phyloP scores from a whole-genome alignment of 2,888 invertebrate species.

The Macropis europaea region DNA sequence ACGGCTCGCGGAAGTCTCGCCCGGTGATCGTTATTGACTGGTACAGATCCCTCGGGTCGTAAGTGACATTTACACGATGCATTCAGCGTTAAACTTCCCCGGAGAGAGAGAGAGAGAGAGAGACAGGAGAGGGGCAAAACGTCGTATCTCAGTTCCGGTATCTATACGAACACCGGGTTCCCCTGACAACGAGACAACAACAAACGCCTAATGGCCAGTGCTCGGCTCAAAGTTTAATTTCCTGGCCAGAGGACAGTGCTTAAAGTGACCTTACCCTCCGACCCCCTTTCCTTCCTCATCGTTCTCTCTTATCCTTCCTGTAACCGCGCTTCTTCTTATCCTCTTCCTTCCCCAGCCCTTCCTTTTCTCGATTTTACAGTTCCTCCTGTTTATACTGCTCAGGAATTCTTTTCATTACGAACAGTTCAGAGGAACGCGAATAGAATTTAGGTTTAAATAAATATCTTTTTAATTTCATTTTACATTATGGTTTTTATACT shows the following conservation, averaged over 20 bases:
- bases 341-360: slow-evolving; percentile 23
- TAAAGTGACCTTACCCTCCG: slow-evolving; percentile 65
- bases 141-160: slow-evolving; percentile 76
- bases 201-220: slow-evolving; percentile 77
- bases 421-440: no score
- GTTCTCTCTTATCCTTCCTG: slow-evolving; percentile 19
- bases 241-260: slow-evolving; percentile 74
- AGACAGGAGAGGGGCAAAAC: slow-evolving; percentile 40
- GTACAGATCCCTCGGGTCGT: slow-evolving; percentile 60
- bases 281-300: slow-evolving; percentile 31
- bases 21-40: slow-evolving; percentile 64
- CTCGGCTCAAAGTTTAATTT: slow-evolving; percentile 78
- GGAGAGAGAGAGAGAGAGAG: slow-evolving; percentile 49
- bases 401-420: no score
- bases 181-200: slow-evolving; percentile 77
- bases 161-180: slow-evolving; percentile 72
- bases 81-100: slow-evolving; percentile 66
- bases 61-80: slow-evolving; percentile 72
- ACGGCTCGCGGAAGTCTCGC: slow-evolving; percentile 52
- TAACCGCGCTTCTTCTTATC: slow-evolving; percentile 15
- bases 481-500: no score
- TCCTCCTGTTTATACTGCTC: no score
- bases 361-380: no score
- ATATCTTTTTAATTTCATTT: no score
- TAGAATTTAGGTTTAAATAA: no score